Evolutionary conservation across 2,113 vertebrate genomes (phyloP), one percentile per base, ranked within the genome.

Genomic region (Rhinoderma darwinii): DNA sequence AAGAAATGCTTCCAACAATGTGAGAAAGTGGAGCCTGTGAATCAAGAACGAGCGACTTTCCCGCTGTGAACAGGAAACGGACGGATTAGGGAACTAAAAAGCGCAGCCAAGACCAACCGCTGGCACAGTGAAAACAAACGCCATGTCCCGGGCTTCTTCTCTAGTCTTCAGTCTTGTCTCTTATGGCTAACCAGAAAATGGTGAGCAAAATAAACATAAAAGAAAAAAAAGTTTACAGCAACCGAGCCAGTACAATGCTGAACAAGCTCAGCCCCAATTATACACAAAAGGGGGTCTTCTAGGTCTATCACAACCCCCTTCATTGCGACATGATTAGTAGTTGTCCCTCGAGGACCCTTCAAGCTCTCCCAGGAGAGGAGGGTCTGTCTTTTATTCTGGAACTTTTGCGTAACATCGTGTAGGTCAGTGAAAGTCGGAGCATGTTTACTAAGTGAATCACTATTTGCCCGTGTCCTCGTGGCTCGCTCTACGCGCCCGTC

Each of bases 91-190:
- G 88, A 78, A 80, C 3, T 30, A 12, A 30, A 88, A 77, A 56
- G 88, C 78, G 32, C 1, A 86, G 89, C 89, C 89, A 92, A 91
- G 91, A 92, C 90, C 91, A 87, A 91, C 92, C 92, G 82, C 92
- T 90, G 91, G 47, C 90, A n/a, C n/a, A n/a, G n/a, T n/a, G n/a
- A n/a, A n/a, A n/a, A n/a, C n/a, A n/a, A n/a, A n/a, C n/a, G n/a
- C 66, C 20, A 18, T 27, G 8, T n/a, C 59, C 59, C 20, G 1
- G 54, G 54, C 25, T 27, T 61, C n/a, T 27, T 25, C 25, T 27
- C n/a, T 12, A n/a, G 59, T 27, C 59, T n/a, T n/a, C n/a, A n/a
- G n/a, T n/a, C n/a, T n/a, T n/a, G n/a, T n/a, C n/a, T n/a, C n/a
- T n/a, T n/a, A n/a, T n/a, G n/a, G 30, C 59, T 61, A 2, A 30